These are phyloP conservation scores for Fopius arisanus DNA, from an alignment of 1,140 invertebrate species.

Conservation along the genomic window DNA sequence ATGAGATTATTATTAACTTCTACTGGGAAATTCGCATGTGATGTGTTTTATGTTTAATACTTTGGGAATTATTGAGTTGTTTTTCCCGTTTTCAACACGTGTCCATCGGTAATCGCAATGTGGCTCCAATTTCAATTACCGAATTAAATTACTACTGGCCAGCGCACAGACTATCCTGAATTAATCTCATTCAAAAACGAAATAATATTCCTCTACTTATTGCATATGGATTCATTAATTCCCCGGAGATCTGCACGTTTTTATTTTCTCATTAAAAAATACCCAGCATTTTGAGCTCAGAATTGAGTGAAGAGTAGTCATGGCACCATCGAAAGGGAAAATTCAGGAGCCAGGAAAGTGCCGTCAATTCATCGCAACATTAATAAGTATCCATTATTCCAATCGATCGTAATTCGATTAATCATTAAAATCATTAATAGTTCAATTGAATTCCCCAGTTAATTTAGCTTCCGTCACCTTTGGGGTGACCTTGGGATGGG, in stretches of 20 bases:
- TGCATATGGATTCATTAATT: neutral
- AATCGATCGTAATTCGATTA: no score
- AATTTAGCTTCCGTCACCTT: conserved; percentile 63
- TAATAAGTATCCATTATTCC: conserved; percentile 46
- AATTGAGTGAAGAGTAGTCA: neutral
- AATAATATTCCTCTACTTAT: neutral
- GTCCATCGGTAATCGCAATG: no score
- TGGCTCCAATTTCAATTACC: no score
- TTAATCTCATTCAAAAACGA: neutral
- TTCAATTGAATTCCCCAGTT: conserved; percentile 49
- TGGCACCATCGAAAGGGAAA: neutral
- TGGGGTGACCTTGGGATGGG: conserved; percentile 65
- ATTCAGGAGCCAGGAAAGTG: conserved; percentile 43
- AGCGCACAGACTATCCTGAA: no score
- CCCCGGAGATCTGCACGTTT: neutral
- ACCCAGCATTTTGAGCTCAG: neutral
- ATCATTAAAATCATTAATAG: no score
- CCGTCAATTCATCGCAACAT: conserved; percentile 43
- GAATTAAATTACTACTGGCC: no score
- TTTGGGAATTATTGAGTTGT: no score
- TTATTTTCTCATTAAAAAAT: neutral
- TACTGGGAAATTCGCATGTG: no score
- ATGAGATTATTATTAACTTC: no score
- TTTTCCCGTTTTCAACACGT: no score
- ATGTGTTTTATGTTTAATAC: no score